These are phyloP conservation scores for Palloptera scutellata DNA, from an alignment of 2,888 invertebrate species.

Conservation along the genomic window DNA sequence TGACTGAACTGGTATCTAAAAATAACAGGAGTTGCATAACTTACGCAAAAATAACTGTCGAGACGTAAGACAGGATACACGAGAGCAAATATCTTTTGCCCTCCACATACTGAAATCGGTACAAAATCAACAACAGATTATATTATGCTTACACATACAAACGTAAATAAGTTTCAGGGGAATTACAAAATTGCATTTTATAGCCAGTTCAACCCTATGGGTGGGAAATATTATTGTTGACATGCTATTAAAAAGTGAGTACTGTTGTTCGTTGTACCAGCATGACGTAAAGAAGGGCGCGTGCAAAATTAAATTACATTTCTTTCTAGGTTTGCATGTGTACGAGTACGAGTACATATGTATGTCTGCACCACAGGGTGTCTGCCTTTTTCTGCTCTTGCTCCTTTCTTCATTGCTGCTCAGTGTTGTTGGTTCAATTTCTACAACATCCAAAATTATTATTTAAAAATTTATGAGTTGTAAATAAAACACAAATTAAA, in stretches of 20 bases:
- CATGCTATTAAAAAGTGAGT: no score
- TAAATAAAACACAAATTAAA: conserved; percentile 39
- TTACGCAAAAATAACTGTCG: no score
- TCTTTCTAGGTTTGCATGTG: no score
- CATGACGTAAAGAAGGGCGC: not conserved
- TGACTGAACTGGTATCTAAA: no score
- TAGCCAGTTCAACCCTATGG: not conserved
- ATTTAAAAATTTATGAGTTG: conserved; percentile 45
- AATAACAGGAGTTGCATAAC: no score
- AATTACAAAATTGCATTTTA: conserved; percentile 21
- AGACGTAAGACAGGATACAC: no score
- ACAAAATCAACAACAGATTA: conserved; percentile 19
- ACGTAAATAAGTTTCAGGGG: conserved; percentile 22
- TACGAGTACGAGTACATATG: no score
- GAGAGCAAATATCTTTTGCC: no score
- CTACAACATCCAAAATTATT: conserved; percentile 16
- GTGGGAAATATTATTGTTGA: no score
- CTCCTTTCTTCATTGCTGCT: no score
- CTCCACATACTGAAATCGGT: no score
- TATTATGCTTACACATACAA: conserved; percentile 7
- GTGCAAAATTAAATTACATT: conserved; percentile 11
- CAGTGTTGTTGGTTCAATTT: not conserved
- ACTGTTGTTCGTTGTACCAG: not conserved
- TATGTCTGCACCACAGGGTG: not conserved
- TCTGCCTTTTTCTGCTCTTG: no score